Evolutionary conservation across 1,140 invertebrate species (phyloP), one percentile per base, ranked within the genome.

Genomic region (Drosophila rhopaloa): DNA sequence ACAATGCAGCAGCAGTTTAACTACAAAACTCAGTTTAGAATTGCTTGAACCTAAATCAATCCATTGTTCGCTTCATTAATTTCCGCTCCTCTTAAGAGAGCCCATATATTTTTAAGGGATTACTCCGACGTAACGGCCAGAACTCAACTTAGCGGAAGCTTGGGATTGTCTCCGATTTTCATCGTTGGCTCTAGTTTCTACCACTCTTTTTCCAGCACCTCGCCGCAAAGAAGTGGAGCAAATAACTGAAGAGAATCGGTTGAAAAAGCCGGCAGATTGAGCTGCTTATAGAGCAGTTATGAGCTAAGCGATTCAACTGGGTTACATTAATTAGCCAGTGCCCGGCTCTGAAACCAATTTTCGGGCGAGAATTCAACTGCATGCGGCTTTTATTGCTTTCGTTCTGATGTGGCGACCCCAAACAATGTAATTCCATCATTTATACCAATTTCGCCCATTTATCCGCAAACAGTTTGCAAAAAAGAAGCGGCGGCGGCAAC

Each of bases 381-480:
- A 44, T 24, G 44, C 24, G 16, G 57, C 68, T 53, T 24, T 56
- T 19, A 41, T 38, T 73, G 41, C 43, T 29, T 40, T 53, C 13
- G 50, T 48, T 46, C 74, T 50, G 74, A 56, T 41, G 75, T 57
- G 38, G 70, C 77, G 74, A 81, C 80, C 85, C 71, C 84, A 84
- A 84, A 89, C 84, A 89, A 89, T 89, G 84, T 89, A 89, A 89
- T 89, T 89, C 84, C 84, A 89, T 89, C 84, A 89, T 84, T 89
- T 89, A 89, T 89, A 89, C 84, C 84, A 89, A 89, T 89, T 89
- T 89, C 77, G 77, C 37, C 76, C 85, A 89, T 89, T 89, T 89
- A 89, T 84, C 84, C 84, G 84, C 83, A 89, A 89, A 89, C 83
- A 80, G 81, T 83, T 77, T 78, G 65, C 80, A 83, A 84, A 89